Conservation (phyloP, 2,113 vertebrate genomes). For the Sarotherodon lohbergeri region DNA sequence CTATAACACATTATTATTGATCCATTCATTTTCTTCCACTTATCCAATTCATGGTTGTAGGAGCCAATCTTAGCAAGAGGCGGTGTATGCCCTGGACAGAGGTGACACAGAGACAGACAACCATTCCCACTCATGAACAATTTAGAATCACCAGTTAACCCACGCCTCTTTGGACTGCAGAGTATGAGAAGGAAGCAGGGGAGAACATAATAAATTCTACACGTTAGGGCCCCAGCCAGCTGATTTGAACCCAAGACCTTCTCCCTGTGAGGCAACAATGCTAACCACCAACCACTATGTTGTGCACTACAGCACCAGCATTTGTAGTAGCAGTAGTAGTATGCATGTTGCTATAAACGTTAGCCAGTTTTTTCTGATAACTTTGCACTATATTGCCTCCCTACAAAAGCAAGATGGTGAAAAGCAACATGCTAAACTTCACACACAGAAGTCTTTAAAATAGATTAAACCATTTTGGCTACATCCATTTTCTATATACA, state of each 20-base stretch:
- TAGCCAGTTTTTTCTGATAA: not conserved
- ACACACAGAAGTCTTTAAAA: not conserved
- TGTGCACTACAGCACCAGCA: not conserved
- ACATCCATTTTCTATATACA: not conserved
- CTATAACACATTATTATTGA: not conserved
- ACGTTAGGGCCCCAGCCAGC: not conserved
- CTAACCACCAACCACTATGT: not conserved
- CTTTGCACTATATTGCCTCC: not conserved
- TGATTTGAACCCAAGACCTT: not conserved
- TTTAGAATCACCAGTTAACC: not conserved
- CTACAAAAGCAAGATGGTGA: not conserved
- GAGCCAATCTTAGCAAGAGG: not conserved
- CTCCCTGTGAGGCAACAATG: not conserved
- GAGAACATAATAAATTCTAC: not conserved
- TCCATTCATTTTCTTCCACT: not conserved
- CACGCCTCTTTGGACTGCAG: not conserved
- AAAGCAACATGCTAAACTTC: not conserved
- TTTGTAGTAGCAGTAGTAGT: not conserved
- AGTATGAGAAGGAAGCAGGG: not conserved
- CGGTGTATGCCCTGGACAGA: not conserved
- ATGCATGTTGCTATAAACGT: not conserved
- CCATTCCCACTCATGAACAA: not conserved
- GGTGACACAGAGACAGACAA: not conserved
- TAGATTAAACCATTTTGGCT: not conserved
- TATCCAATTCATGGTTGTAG: not conserved